phyloP scores from a whole-genome alignment of 2,888 invertebrate genomes.

The Falcaria lacertinaria region DNA sequence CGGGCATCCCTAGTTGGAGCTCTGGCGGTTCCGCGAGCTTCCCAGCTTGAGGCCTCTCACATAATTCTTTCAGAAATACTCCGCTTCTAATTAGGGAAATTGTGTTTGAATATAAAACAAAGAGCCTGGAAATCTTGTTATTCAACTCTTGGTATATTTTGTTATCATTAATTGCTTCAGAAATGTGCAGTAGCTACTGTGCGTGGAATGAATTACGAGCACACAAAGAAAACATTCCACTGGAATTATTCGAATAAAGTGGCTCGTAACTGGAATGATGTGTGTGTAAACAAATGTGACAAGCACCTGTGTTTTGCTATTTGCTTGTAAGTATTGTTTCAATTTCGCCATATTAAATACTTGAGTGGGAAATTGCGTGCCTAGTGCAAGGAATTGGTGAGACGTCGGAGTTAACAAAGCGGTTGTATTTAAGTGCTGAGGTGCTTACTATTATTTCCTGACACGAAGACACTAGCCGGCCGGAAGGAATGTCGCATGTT shows the following conservation, averaged over 20 bases:
- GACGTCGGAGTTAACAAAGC: constrained; percentile 31
- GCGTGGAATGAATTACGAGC: constrained; percentile 19
- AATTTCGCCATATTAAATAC: constrained; percentile 9
- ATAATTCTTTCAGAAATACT: constrained; percentile 57
- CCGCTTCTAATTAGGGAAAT: constrained; percentile 60
- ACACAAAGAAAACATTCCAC: neutral
- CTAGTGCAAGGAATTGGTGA: constrained; percentile 29
- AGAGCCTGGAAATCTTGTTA: constrained; percentile 39
- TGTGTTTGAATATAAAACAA: constrained; percentile 60
- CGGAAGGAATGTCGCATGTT: constrained; percentile 26
- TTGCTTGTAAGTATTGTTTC: neutral
- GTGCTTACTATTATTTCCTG: constrained; percentile 29
- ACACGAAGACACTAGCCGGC: constrained; percentile 21
- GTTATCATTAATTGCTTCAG: constrained; percentile 28
- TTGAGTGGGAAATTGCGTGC: constrained; percentile 23
- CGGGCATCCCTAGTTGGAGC: too few relatives aligned
- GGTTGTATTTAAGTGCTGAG: constrained; percentile 30
- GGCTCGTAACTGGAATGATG: neutral
- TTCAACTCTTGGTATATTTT: constrained; percentile 37
- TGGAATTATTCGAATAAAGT: neutral
- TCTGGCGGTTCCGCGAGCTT: constrained; percentile 15
- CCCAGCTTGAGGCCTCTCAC: constrained; percentile 37
- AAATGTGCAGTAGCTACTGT: constrained; percentile 12
- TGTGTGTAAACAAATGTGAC: neutral
- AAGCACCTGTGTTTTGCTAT: neutral